A percentile compares a stretch with the other conserved stretches of the same genome.
Conservation (phyloP, 2,888 invertebrate genomes). For the Oligia fasciuncula region DNA sequence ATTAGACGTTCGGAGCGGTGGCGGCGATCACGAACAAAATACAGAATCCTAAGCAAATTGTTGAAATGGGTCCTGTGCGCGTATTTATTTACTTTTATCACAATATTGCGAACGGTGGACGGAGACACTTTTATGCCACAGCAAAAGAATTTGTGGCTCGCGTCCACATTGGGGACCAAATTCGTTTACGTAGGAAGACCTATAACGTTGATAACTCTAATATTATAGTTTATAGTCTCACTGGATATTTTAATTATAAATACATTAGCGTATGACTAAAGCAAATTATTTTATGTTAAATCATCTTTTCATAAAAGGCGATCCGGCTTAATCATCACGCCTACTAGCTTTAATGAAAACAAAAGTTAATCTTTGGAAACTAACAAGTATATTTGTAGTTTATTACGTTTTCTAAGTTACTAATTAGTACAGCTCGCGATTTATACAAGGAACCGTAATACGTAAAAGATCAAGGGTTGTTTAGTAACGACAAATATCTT, state of each 20-base stretch:
- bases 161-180: constrained; percentile 60
- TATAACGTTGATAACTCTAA: constrained; percentile 27
- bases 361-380: constrained; percentile 26
- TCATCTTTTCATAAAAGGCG: constrained; percentile 44
- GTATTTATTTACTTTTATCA: constrained; percentile 81
- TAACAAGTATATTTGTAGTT: not conserved
- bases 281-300: constrained; percentile 35
- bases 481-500: not conserved
- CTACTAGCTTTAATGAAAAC: constrained; percentile 35
- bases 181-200: constrained; percentile 46
- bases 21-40: constrained; percentile 66
- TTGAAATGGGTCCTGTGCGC: constrained; percentile 73
- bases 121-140: constrained; percentile 71
- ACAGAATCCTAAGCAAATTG: constrained; percentile 81
- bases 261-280: constrained; percentile 42
- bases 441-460: not conserved
- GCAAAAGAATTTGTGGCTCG: constrained; percentile 70
- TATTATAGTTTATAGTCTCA: constrained; percentile 30
- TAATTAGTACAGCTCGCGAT: not conserved
- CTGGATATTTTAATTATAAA: constrained; percentile 47
- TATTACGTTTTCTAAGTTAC: not conserved
- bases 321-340: constrained; percentile 43
- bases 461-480: not conserved
- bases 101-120: constrained; percentile 73
- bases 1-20: constrained; percentile 38